These are phyloP conservation scores for Nemopilema nomurai DNA, from an alignment of 30 jellyfish, hydroid and myxozoan species.

Conservation along the genomic window DNA sequence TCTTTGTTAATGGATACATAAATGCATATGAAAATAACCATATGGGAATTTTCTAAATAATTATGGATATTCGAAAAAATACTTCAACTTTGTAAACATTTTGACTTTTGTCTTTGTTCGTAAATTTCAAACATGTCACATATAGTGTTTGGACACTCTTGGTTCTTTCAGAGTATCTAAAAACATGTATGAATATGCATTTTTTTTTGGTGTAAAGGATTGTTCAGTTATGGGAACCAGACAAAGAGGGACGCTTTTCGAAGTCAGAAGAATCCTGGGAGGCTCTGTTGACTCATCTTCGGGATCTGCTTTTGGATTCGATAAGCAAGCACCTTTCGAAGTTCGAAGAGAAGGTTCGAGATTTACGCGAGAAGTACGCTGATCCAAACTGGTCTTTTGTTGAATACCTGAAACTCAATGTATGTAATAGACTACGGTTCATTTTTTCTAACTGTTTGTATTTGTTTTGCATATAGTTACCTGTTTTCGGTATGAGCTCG, in stretches of 20 bases:
- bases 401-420: slow-evolving; percentile 75
- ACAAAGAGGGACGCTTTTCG: slow-evolving; percentile 77
- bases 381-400: slow-evolving; percentile 89
- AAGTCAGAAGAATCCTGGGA: slow-evolving; percentile 93
- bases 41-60: too few relatives aligned
- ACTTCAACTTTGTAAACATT: too few relatives aligned
- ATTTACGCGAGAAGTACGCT: slow-evolving; percentile 77
- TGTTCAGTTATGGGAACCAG: slow-evolving; percentile 87
- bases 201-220: slow-evolving; percentile 40
- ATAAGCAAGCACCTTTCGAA: slow-evolving; percentile 67
- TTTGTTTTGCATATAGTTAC: neutral
- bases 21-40: too few relatives aligned
- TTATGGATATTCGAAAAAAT: too few relatives aligned
- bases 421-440: slow-evolving; percentile 60
- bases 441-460: neutral
- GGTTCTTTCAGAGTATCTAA: too few relatives aligned
- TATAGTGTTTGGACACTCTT: too few relatives aligned
- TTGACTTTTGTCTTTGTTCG: too few relatives aligned
- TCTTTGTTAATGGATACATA: too few relatives aligned
- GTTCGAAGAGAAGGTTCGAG: slow-evolving; percentile 80
- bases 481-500: neutral
- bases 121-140: too few relatives aligned
- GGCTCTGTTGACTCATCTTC: slow-evolving; percentile 59
- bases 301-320: slow-evolving; percentile 74
- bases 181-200: neutral